These are phyloP conservation scores for Brachionus sp. DNA, from an alignment of 1,140 invertebrate genomes.

Conservation along the genomic window DNA sequence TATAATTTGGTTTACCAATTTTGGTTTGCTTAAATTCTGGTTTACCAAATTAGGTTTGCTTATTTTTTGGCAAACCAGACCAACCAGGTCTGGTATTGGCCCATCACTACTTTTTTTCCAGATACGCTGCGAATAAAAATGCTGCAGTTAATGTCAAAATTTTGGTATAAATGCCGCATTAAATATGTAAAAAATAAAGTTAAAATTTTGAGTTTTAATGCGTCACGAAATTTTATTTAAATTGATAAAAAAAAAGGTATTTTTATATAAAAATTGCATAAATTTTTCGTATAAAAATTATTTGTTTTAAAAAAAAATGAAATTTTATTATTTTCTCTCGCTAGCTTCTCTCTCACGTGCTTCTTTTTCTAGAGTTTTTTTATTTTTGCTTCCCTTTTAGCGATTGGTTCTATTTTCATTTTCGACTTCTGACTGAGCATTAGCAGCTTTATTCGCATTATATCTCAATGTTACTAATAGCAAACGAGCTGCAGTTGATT, in stretches of 20 bases:
- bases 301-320: neutral
- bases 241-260: neutral
- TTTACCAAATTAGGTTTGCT: too few relatives aligned
- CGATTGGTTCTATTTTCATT: neutral
- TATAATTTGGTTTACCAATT: too few relatives aligned
- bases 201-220: slow-evolving; percentile 46
- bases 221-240: too few relatives aligned
- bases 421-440: neutral
- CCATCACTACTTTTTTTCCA: too few relatives aligned
- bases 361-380: neutral
- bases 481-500: neutral
- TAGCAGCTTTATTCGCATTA: neutral
- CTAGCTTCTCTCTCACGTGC: neutral
- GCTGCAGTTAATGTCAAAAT: too few relatives aligned
- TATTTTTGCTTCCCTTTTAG: neutral
- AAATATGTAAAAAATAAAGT: slow-evolving; percentile 47
- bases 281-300: neutral
- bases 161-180: neutral
- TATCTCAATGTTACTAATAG: neutral
- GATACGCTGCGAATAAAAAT: too few relatives aligned
- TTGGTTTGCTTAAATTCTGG: too few relatives aligned
- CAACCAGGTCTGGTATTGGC: too few relatives aligned
- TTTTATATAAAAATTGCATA: slow-evolving; percentile 48
- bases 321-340: neutral
- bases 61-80: too few relatives aligned